Base-by-base conservation (phyloP, 2,888 invertebrate species). In the Aproaerema taeniolella region DNA sequence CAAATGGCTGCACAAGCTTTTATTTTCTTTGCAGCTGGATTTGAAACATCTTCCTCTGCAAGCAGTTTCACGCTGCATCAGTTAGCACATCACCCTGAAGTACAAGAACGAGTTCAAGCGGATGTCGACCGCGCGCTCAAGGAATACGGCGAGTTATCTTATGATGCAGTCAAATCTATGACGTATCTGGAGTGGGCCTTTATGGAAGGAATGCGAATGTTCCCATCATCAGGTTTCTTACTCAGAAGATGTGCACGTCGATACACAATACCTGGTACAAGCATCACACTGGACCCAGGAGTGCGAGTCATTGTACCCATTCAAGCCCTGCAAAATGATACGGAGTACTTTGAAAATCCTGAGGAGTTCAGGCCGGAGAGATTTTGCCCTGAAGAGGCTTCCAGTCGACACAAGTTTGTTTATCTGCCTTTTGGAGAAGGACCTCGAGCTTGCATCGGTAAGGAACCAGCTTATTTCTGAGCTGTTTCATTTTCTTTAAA, bases 341-440 rank as follows among this genome's bases (percentile, higher is more conserved):
- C 45, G 5, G 35, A 45, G 25, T 7, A 35, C 26, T 35, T 56
- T 38, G 43, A 47, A 1, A 43, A 51, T 4, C 57, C 59, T 1
- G 37, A 42, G 3, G 39, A 47, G 26, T 56, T 55, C 25, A 34
- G 41, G 6, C 59, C 59, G 0, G 59, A 59, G 24, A 41, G 59
- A 12, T 57, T 57, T 31, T 35, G 43, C 0, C 43, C 52, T 4
- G 50, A 52, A n/a, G 46, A 46, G 10, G 30, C 32, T 2, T 29
- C 16, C 1, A 37, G 38, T 2, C 32, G 44, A 1, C 43, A 45
- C 15, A 69, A 68, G 39, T 62, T 53, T 20, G 61, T 67, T 1
- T 75, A 69, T 40, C 46, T 75, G 35, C 76, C 76, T 1, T 76
- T 76, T 38, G 76, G 74, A 7, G 62, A 62, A 0, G 75, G 75